These are phyloP conservation scores for Cataglyphis albicans DNA, from an alignment of 2,888 invertebrate species.

Conservation along the genomic window DNA sequence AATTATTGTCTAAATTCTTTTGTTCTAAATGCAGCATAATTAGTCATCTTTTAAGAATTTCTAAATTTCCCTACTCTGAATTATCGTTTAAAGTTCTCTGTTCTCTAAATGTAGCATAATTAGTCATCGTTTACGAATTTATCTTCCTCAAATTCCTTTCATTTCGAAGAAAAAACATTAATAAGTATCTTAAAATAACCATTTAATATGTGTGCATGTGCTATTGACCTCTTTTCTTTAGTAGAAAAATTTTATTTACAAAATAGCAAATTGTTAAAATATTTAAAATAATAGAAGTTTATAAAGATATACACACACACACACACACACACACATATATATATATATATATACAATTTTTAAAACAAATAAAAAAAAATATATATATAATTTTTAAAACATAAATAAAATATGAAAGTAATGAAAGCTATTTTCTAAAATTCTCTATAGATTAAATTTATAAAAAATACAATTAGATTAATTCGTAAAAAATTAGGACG, in stretches of 20 bases:
- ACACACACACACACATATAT: no score
- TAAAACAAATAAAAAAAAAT: background rate
- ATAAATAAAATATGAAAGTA: background rate
- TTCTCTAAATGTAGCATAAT: background rate
- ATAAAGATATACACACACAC: no score
- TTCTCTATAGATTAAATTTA: background rate
- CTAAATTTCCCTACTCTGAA: background rate
- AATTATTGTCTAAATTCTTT: background rate
- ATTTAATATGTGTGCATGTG: background rate
- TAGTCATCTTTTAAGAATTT: conserved; percentile 10
- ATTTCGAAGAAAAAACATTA: background rate
- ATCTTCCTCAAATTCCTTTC: background rate
- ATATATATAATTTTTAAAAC: no score
- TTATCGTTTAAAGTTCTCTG: background rate
- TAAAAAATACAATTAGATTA: background rate
- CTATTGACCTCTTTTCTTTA: background rate
- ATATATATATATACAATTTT: background rate
- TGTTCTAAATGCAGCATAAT: background rate
- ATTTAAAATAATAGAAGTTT: background rate
- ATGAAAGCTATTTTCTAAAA: background rate
- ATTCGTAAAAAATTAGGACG: background rate
- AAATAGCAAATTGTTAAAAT: background rate
- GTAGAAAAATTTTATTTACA: background rate
- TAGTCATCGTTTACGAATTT: conserved; percentile 5
- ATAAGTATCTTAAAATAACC: background rate